A percentile compares a stretch with the other conserved stretches of the same genome.
phyloP scores from a whole-genome alignment of 2,888 invertebrate species.

The Diploptera punctata region DNA sequence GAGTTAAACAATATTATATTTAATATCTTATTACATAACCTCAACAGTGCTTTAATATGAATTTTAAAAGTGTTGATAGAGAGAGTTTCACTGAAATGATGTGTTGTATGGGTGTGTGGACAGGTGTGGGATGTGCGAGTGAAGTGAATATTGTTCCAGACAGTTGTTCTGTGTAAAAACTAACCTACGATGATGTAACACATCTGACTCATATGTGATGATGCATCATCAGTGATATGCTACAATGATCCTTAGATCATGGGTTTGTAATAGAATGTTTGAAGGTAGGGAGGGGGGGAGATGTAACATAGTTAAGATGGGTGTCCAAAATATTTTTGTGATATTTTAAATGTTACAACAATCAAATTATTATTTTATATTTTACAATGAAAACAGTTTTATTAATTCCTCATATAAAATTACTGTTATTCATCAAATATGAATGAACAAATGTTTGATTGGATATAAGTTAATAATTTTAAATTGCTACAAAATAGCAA shows the following conservation, averaged over 20 bases:
- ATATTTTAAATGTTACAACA: not conserved
- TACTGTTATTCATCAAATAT: too few species aligned
- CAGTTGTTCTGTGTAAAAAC: not conserved
- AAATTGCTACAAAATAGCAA: too few species aligned
- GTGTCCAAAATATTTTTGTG: not conserved
- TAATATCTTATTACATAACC: too few species aligned
- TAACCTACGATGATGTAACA: not conserved
- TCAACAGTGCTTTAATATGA: too few species aligned
- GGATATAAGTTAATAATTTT: too few species aligned
- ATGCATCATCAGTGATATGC: not conserved
- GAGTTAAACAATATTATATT: too few species aligned
- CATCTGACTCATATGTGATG: not conserved
- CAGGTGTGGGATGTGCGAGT: conserved; percentile 1
- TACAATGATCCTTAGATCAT: not conserved
- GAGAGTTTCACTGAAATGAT: too few species aligned
- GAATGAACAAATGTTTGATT: too few species aligned
- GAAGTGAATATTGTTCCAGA: not conserved
- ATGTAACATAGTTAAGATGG: not conserved
- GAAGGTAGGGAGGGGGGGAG: not conserved
- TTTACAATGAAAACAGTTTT: too few species aligned
- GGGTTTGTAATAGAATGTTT: not conserved
- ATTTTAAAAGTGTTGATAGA: too few species aligned
- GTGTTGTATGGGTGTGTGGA: not conserved
- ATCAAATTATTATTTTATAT: too few species aligned
- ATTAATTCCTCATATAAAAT: too few species aligned